phyloP scores from a whole-genome alignment of 2,888 invertebrate genomes.

The Neuroscelio doddi region DNA sequence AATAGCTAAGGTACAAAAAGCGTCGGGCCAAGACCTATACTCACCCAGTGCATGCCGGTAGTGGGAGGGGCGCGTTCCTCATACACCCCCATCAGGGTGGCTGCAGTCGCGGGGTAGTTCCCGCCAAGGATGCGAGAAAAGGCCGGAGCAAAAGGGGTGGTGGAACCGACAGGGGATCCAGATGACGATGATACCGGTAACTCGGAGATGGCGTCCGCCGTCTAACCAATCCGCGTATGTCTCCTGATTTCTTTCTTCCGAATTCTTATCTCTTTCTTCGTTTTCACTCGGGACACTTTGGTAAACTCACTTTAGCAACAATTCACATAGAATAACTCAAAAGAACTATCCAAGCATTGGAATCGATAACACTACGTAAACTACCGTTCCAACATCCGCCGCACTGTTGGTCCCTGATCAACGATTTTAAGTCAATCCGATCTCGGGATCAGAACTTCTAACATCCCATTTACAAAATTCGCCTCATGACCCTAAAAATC shows the following conservation, averaged over 20 bases:
- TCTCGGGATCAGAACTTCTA: too few relatives aligned
- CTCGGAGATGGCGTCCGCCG: slow-evolving; percentile 72
- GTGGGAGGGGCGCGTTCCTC: slow-evolving; percentile 84
- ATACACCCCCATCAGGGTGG: slow-evolving; percentile 91
- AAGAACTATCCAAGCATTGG: slow-evolving; percentile 28
- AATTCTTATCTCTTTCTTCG: too few relatives aligned
- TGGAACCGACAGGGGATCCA: slow-evolving; percentile 73
- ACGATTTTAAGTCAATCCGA: too few relatives aligned
- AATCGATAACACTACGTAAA: background rate
- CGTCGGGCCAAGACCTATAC: slow-evolving; percentile 65
- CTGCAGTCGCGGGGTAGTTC: slow-evolving; percentile 70
- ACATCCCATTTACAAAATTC: too few relatives aligned
- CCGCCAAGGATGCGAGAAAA: slow-evolving; percentile 68
- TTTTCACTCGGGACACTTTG: slow-evolving; percentile 28
- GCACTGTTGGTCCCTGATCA: too few relatives aligned
- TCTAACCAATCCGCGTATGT: slow-evolving; percentile 41
- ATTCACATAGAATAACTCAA: slow-evolving; percentile 50
- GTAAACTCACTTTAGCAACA: slow-evolving; percentile 40
- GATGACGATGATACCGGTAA: slow-evolving; percentile 72
- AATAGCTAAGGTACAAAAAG: too few relatives aligned
- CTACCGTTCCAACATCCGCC: background rate
- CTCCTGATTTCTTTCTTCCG: slow-evolving; percentile 29
- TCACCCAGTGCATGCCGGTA: slow-evolving; percentile 94
- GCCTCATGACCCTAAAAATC: too few relatives aligned
- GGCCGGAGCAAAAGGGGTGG: slow-evolving; percentile 59